Conservation (phyloP, 2,797 vertebrate species). For the Alca torda region DNA sequence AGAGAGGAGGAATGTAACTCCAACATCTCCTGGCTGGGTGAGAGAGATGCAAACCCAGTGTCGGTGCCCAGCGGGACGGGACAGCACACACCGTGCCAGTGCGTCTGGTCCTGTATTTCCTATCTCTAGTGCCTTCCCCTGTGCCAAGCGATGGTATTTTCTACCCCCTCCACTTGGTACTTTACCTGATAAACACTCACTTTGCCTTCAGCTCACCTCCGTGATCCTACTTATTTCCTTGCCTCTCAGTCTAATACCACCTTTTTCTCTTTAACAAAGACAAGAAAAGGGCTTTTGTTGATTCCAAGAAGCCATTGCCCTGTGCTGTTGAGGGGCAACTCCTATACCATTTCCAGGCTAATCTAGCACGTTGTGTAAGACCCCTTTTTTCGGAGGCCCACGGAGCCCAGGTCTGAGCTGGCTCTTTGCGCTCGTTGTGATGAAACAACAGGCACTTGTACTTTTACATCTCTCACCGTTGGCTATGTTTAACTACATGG, state of each 20-base stretch:
- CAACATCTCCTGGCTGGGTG: background rate
- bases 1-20: background rate
- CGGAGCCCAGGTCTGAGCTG: background rate
- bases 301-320: background rate
- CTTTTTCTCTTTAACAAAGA: background rate
- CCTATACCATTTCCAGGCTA: background rate
- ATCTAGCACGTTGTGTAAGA: background rate
- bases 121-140: background rate
- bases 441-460: slow-evolving; percentile 35
- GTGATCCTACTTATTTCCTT: background rate
- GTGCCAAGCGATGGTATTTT: background rate
- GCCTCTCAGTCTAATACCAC: background rate
- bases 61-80: background rate
- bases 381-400: background rate
- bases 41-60: background rate
- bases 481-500: slow-evolving; percentile 15
- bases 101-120: background rate
- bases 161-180: slow-evolving; percentile 3
- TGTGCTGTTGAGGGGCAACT: background rate
- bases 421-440: slow-evolving; percentile 1
- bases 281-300: slow-evolving; percentile 25
- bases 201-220: background rate
- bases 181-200: background rate
- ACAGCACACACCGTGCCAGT: background rate
- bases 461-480: slow-evolving; percentile 5